Base-by-base conservation (phyloP, 2,888 invertebrate species). In the Ariolimax columbianus region DNA sequence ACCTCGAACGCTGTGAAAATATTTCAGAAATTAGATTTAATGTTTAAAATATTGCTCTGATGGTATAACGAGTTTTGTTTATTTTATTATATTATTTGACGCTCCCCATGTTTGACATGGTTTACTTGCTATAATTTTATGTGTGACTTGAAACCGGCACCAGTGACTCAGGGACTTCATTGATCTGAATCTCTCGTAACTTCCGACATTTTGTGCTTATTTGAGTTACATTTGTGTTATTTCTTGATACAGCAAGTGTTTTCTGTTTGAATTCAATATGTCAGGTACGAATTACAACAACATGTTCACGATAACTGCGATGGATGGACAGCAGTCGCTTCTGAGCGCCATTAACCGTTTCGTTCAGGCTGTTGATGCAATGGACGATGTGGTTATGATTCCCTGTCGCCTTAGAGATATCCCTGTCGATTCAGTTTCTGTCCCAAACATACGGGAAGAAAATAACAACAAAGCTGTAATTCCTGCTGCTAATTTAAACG, bases 301-400 rank as follows among this genome's bases (percentile, higher is more conserved):
- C 26, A 78, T 63, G n/a, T 47, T 70, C 14, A 59, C 59, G 14
- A 84, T 38, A 68, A 1, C 63, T 9, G 72, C 75, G 40, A n/a
- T 81, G 14, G 85, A 85, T 30, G 83, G 85, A 38, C 89, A 70
- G 70, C 59, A 89, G 82, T 90, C 90, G 6, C 85, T 91, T 26
- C 95, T 98, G 91, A 97, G 97, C 93, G 97, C 97, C 90, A 97
- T 98, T 97, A 97, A 98, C 94, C 97, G 96, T 93, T 98, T 98
- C 94, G 97, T 98, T 86, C 96, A 97, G 94, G 97, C 97, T 89
- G 97, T 98, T 59, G 97, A 96, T 94, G 96, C 96, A 91, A 98
- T 98, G 98, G 97, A 98, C 94, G 97, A 98, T 93, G 98, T 97
- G n/a, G 97, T 98, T 91, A 95, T 98, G 93, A 97, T 98, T 88